phyloP scores from a whole-genome alignment of 2,113 vertebrate genomes.

The Caloenas nicobarica region DNA sequence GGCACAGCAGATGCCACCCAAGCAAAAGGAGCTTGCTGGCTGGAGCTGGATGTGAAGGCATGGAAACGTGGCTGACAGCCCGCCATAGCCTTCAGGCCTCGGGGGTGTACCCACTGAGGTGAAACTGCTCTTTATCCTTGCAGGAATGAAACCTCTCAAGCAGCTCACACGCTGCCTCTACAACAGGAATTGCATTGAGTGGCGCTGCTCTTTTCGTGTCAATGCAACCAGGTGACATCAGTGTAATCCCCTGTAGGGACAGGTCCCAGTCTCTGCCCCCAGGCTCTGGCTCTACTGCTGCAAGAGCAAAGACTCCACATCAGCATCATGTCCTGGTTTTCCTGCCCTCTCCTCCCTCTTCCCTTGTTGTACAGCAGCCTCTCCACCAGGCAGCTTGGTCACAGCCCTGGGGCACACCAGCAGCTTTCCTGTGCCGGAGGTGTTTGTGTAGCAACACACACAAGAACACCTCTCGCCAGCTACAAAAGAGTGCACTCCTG shows the following conservation, averaged over 20 bases:
- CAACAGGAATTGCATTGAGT: not conserved
- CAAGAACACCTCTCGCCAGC: not conserved
- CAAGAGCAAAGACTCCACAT: not conserved
- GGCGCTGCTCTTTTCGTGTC: rapidly evolving
- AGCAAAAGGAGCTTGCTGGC: not conserved
- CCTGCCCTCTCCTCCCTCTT: rapidly evolving
- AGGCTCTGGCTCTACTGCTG: not conserved
- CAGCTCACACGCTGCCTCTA: not conserved
- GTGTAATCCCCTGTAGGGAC: rapidly evolving
- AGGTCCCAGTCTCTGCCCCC: not conserved
- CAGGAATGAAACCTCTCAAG: not conserved
- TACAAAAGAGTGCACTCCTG: not conserved
- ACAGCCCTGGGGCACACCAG: rapidly evolving
- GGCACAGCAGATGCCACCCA: not conserved
- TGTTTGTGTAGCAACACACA: rapidly evolving
- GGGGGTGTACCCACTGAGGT: not conserved
- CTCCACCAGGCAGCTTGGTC: not conserved
- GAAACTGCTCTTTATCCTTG: not conserved
- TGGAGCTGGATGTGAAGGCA: not conserved
- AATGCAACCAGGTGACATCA: not conserved
- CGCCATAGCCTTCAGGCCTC: not conserved
- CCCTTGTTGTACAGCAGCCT: not conserved
- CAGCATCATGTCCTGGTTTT: not conserved
- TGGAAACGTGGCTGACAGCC: not conserved
- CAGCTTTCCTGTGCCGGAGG: not conserved